Percentiles rank a stretch among this genome's conserved stretches.
These are phyloP conservation scores for Ypsolopha sequella DNA, from an alignment of 2,888 invertebrate genomes.

Conservation along the genomic window DNA sequence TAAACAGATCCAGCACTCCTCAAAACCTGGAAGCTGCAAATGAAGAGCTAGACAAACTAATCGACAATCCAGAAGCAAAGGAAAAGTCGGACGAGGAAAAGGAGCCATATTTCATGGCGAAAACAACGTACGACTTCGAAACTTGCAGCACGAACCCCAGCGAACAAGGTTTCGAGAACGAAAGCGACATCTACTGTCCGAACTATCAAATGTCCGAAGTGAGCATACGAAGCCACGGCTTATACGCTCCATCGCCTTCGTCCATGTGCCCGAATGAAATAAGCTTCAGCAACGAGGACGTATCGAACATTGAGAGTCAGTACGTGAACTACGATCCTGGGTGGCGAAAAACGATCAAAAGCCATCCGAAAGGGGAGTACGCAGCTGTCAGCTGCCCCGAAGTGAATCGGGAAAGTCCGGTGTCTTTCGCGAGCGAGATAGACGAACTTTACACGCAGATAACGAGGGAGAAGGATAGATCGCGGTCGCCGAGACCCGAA, in stretches of 20 bases:
- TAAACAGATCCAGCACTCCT: constrained; percentile 40
- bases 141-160: constrained; percentile 59
- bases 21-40: constrained; percentile 29
- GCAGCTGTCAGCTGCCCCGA: constrained; percentile 59
- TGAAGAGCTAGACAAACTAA: constrained; percentile 41
- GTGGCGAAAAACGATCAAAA: constrained; percentile 57
- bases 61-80: constrained; percentile 38
- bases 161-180: constrained; percentile 65
- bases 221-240: constrained; percentile 73
- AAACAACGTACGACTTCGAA: constrained; percentile 56
- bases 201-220: constrained; percentile 75
- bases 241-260: constrained; percentile 73
- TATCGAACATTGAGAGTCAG: constrained; percentile 61
- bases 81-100: constrained; percentile 49
- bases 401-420: constrained; percentile 55
- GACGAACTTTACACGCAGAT: constrained; percentile 81
- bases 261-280: constrained; percentile 65
- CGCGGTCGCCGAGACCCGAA: constrained; percentile 32
- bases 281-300: constrained; percentile 62
- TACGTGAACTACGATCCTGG: constrained; percentile 72
- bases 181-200: constrained; percentile 73
- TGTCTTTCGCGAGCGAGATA: constrained; percentile 67
- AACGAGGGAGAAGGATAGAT: constrained; percentile 49
- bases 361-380: constrained; percentile 52
- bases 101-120: constrained; percentile 52